phyloP scores from a whole-genome alignment of 2,888 invertebrate genomes.

The Alentia gelatinosa region DNA sequence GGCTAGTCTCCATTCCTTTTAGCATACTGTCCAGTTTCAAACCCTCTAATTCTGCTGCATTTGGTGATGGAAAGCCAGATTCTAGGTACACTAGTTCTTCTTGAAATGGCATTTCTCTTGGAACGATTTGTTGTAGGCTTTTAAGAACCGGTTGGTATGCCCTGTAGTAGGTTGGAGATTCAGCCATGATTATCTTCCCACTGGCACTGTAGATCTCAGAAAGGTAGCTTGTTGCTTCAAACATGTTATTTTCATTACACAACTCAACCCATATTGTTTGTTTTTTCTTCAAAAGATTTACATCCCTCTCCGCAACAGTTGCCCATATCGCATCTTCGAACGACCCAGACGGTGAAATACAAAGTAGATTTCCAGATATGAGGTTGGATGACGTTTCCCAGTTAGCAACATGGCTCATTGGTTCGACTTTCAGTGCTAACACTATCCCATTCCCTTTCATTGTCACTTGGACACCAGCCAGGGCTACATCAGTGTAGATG shows the following conservation, averaged over 20 bases:
- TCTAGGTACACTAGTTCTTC: constrained; percentile 85
- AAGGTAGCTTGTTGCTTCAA: not conserved
- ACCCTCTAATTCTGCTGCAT: not conserved
- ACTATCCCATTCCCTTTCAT: not conserved
- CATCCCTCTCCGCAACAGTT: constrained; percentile 47
- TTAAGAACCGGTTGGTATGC: constrained; percentile 88
- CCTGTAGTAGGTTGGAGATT: constrained; percentile 89
- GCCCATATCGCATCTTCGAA: constrained; percentile 48
- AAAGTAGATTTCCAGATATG: constrained; percentile 53
- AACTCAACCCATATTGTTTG: constrained; percentile 26
- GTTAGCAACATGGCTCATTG: not conserved
- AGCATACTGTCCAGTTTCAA: not conserved
- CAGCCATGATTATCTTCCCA: constrained; percentile 83
- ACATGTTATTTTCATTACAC: not conserved
- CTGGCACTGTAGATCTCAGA: not conserved
- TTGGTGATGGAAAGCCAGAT: constrained; percentile 70
- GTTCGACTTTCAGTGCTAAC: not conserved
- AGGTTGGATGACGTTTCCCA: constrained; percentile 47
- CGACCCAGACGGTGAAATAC: constrained; percentile 26
- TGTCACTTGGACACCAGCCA: not conserved
- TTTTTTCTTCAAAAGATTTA: constrained; percentile 8
- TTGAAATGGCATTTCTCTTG: constrained; percentile 85
- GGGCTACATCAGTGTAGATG: not conserved
- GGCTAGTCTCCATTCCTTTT: not conserved
- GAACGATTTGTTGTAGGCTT: constrained; percentile 84